Conservation (phyloP, 2,113 vertebrate genomes). For the Muntiacus reevesi region DNA sequence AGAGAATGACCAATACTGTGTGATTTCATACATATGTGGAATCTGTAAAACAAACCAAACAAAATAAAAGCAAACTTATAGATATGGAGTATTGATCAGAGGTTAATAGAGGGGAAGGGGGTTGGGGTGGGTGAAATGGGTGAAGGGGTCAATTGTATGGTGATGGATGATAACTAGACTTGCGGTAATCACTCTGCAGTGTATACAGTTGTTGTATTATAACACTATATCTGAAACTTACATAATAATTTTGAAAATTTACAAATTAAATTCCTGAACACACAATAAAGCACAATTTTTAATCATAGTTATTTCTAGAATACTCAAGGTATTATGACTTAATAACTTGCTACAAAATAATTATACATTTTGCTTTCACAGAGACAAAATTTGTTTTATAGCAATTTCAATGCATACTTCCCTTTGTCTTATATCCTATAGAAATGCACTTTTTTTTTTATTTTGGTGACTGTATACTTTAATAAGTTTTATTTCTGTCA, state of each 20-base stretch:
- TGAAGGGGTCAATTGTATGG: background rate
- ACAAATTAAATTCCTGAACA: constrained; percentile 6
- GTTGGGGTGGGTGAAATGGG: background rate
- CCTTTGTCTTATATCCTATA: constrained; percentile 5
- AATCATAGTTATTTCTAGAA: background rate
- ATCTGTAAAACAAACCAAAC: background rate
- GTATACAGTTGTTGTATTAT: background rate
- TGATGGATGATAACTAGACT: background rate
- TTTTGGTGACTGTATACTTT: background rate
- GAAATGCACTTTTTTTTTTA: background rate
- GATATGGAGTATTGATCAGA: background rate
- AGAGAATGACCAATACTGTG: background rate
- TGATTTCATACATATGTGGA: background rate
- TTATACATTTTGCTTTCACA: background rate
- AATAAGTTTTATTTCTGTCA: constrained; percentile 3
- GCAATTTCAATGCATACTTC: background rate
- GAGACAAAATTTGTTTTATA: background rate
- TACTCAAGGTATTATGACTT: background rate
- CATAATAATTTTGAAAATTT: background rate
- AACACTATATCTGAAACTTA: background rate
- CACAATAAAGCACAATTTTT: background rate
- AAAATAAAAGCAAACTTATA: background rate
- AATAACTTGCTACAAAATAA: background rate
- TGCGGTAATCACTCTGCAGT: background rate
- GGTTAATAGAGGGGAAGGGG: background rate